These are phyloP conservation scores for Loriculus beryllinus DNA, from an alignment of 2,797 vertebrate species.

Conservation along the genomic window DNA sequence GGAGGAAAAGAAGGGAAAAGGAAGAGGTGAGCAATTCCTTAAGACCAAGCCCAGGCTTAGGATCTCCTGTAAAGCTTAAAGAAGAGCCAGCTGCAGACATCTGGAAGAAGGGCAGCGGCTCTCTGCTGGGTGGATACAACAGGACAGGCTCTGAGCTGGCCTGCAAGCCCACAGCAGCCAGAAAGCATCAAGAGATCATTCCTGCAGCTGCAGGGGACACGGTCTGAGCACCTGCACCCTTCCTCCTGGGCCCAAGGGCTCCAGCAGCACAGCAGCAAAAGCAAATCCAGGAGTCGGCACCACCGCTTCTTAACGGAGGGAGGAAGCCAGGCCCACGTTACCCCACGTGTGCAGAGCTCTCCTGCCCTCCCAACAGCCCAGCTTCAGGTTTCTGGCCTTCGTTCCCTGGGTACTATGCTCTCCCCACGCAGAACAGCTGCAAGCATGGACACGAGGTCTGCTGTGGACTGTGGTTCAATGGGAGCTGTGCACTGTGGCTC, in stretches of 20 bases:
- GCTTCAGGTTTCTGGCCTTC: background rate
- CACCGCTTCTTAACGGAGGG: rapidly evolving
- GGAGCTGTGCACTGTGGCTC: background rate
- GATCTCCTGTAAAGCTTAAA: background rate
- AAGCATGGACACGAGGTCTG: rapidly evolving
- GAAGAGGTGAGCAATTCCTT: background rate
- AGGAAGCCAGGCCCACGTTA: background rate
- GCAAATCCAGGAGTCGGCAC: background rate
- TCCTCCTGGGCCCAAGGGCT: background rate
- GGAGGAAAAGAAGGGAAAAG: background rate
- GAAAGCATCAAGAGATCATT: background rate
- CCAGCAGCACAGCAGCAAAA: background rate
- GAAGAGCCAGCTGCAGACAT: background rate
- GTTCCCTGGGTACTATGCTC: rapidly evolving
- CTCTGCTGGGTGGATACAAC: rapidly evolving
- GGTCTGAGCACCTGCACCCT: background rate
- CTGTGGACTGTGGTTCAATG: rapidly evolving
- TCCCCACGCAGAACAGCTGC: background rate
- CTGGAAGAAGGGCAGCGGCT: background rate
- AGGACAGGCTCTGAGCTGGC: background rate
- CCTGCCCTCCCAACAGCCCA: background rate
- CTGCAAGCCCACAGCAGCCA: background rate
- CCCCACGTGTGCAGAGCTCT: background rate
- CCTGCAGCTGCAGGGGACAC: background rate
- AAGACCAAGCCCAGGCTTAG: background rate